Evolutionary conservation across 2,797 vertebrate species (phyloP).

Genomic region (Urosaurus nigricauda): DNA sequence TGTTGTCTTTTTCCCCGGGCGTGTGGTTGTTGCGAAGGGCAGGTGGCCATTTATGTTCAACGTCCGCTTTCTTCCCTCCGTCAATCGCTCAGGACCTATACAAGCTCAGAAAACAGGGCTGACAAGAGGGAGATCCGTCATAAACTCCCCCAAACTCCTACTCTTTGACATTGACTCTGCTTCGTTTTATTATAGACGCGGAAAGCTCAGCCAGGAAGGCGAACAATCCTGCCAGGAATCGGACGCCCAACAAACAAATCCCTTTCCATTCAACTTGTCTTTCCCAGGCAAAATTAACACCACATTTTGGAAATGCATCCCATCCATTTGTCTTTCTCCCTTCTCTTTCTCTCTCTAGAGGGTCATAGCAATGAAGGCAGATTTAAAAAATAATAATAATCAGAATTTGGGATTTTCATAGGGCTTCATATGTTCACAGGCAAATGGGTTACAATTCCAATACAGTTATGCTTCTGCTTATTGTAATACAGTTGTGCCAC

Average conservation of each 20-base stretch:
- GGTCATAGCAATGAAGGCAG: not conserved
- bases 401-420: not conserved
- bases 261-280: conserved; percentile 55
- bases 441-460: not conserved
- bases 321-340: not conserved
- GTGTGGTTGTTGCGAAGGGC: conserved; percentile 55
- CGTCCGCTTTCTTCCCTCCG: conserved; percentile 61
- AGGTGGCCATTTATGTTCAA: conserved; percentile 61
- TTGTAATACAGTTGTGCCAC: not conserved
- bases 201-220: conserved; percentile 54
- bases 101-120: conserved; percentile 33
- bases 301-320: not conserved
- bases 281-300: conserved; percentile 5
- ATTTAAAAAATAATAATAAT: not conserved
- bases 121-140: conserved; percentile 68
- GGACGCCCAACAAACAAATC: conserved; percentile 46
- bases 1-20: conserved; percentile 57
- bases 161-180: conserved; percentile 64
- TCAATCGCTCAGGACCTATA: conserved; percentile 63
- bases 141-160: conserved; percentile 65
- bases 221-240: conserved; percentile 46
- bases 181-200: conserved; percentile 70
- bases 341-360: not conserved
- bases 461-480: too few relatives aligned
- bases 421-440: not conserved